phyloP scores from a whole-genome alignment of 2,888 invertebrate genomes.

The Caenorhabditis plicata region DNA sequence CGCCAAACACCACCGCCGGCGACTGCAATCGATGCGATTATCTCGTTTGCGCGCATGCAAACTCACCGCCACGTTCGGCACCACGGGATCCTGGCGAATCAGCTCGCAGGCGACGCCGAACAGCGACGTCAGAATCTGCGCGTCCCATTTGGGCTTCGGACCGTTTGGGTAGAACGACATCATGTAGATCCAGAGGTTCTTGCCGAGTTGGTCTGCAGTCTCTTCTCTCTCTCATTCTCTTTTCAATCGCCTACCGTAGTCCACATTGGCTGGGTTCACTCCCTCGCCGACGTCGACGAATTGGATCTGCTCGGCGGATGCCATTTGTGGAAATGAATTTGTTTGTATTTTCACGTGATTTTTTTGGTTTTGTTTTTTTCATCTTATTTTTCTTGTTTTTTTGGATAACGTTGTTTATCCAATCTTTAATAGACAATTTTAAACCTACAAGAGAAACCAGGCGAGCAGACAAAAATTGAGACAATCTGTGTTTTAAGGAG shows the following conservation, averaged over 20 bases:
- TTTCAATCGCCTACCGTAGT: constrained; percentile 11
- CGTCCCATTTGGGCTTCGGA: constrained; percentile 7
- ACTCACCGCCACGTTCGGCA: constrained; percentile 8
- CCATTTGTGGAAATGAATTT: too few species aligned
- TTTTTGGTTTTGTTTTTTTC: too few species aligned
- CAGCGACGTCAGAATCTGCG: constrained; percentile 10
- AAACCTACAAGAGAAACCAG: too few species aligned
- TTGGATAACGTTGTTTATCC: too few species aligned
- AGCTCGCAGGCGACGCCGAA: constrained; percentile 6
- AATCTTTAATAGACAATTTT: too few species aligned
- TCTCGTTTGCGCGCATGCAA: background rate
- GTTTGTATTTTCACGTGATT: too few species aligned
- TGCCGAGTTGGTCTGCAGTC: constrained; percentile 12
- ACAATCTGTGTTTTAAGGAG: too few species aligned
- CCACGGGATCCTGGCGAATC: constrained; percentile 9
- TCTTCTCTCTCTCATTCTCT: background rate
- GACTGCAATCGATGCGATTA: constrained; percentile 3
- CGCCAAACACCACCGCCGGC: constrained; percentile 34
- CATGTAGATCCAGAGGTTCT: constrained; percentile 14
- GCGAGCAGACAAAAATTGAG: too few species aligned
- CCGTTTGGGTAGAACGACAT: constrained; percentile 6
- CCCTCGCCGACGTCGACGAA: constrained; percentile 12
- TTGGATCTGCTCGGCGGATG: too few species aligned
- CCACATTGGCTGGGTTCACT: constrained; percentile 10
- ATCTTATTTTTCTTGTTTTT: too few species aligned